Evolutionary conservation across 2,797 vertebrate genomes (phyloP).

Genomic region (Myiotriccus ornatus): DNA sequence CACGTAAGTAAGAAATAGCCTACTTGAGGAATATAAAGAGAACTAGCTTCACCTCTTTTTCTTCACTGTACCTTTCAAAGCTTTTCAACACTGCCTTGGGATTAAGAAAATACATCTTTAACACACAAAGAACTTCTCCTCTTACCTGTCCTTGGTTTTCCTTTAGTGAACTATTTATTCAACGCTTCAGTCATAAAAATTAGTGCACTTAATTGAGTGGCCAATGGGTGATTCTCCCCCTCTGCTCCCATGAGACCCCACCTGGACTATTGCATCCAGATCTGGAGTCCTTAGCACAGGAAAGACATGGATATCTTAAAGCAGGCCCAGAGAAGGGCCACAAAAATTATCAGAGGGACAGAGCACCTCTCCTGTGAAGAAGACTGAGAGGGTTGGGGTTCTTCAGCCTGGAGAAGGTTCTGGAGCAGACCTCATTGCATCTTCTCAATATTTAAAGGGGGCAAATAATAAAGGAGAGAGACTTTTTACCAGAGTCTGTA

Average conservation of each 20-base stretch:
- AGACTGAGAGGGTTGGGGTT: not conserved
- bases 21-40: not conserved
- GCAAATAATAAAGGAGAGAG: not conserved
- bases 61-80: not conserved
- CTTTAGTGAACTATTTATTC: not conserved
- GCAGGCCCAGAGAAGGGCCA: not conserved
- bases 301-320: not conserved
- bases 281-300: not conserved
- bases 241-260: not conserved
- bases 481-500: not conserved
- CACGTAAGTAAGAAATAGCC: not conserved
- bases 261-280: not conserved
- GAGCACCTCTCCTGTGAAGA: not conserved
- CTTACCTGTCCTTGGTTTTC: not conserved
- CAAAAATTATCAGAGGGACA: not conserved
- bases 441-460: not conserved
- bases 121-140: not conserved
- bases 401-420: not conserved
- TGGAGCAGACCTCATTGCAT: accelerated
- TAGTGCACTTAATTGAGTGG: not conserved
- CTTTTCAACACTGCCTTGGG: not conserved
- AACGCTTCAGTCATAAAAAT: not conserved
- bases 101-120: not conserved
- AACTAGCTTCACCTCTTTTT: not conserved
- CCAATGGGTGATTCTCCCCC: not conserved